Conservation (phyloP, 2,888 invertebrate genomes). For the Spodoptera exigua region DNA sequence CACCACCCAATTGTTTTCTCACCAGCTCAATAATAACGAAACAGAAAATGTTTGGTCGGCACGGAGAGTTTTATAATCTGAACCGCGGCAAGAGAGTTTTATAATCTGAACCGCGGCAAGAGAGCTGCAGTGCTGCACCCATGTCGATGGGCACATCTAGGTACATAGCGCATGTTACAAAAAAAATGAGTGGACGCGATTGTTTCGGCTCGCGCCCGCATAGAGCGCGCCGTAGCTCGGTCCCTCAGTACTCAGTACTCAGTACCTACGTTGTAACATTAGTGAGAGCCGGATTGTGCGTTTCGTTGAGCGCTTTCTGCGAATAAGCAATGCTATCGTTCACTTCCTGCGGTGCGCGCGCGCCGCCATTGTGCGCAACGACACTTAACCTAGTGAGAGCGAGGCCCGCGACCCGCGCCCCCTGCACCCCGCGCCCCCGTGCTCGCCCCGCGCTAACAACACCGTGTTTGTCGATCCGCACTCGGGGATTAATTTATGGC, state of each 20-base stretch:
- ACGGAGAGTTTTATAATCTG: too few species aligned
- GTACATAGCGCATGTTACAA: too few species aligned
- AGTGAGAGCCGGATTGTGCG: constrained; percentile 45
- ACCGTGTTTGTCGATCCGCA: constrained; percentile 64
- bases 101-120: too few species aligned
- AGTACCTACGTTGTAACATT: constrained; percentile 24
- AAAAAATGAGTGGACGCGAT: too few species aligned
- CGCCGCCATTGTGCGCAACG: constrained; percentile 46
- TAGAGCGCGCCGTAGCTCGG: neutral
- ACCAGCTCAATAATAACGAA: too few species aligned
- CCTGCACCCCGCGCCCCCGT: constrained; percentile 1
- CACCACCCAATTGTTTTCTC: too few species aligned
- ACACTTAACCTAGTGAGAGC: constrained; percentile 60
- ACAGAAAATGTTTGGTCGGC: too few species aligned
- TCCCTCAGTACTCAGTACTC: constrained; percentile 9
- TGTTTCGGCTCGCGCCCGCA: too few species aligned
- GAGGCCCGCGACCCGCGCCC: constrained; percentile 2
- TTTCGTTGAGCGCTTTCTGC: constrained; percentile 65
- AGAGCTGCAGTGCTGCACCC: too few species aligned
- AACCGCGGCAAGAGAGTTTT: too few species aligned
- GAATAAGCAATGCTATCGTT: constrained; percentile 64
- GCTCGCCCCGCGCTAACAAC: constrained; percentile 36
- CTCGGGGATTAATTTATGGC: constrained; percentile 73
- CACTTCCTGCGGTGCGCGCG: constrained; percentile 52
- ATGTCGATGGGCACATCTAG: too few species aligned